Evolutionary conservation across 2,797 vertebrate species (phyloP).

Genomic region (Myotis vivesi): DNA sequence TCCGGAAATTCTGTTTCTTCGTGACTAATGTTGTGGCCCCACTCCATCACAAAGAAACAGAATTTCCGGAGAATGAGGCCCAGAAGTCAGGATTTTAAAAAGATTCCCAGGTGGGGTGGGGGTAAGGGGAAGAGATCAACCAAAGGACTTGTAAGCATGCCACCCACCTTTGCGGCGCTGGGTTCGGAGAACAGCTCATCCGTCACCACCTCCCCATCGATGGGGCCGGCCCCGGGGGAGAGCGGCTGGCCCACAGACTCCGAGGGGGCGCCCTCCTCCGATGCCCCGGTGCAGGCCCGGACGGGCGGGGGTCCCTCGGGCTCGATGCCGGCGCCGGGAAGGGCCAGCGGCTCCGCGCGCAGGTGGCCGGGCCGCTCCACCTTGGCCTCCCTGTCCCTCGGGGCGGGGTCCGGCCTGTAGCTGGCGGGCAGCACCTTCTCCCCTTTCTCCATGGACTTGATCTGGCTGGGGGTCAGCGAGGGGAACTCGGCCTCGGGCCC

Average conservation of each 20-base stretch:
- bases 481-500: constrained; percentile 92
- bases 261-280: constrained; percentile 87
- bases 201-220: constrained; percentile 66
- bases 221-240: constrained; percentile 59
- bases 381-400: constrained; percentile 83
- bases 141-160: no score
- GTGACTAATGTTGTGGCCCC: no score
- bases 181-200: constrained; percentile 77
- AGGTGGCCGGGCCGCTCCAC: constrained; percentile 83
- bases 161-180: constrained; percentile 87
- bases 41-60: no score
- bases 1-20: no score
- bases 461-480: constrained; percentile 96
- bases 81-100: no score
- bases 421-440: constrained; percentile 93
- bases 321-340: constrained; percentile 80
- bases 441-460: constrained; percentile 97
- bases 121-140: no score
- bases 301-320: constrained; percentile 88
- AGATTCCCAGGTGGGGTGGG: no score
- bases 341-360: constrained; percentile 84
- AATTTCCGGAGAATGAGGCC: no score
- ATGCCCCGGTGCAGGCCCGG: constrained; percentile 83
- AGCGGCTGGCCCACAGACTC: constrained; percentile 82
- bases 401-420: constrained; percentile 87